These are phyloP conservation scores for Dipus sagitta DNA, from an alignment of 2,797 vertebrate genomes.

Conservation along the genomic window DNA sequence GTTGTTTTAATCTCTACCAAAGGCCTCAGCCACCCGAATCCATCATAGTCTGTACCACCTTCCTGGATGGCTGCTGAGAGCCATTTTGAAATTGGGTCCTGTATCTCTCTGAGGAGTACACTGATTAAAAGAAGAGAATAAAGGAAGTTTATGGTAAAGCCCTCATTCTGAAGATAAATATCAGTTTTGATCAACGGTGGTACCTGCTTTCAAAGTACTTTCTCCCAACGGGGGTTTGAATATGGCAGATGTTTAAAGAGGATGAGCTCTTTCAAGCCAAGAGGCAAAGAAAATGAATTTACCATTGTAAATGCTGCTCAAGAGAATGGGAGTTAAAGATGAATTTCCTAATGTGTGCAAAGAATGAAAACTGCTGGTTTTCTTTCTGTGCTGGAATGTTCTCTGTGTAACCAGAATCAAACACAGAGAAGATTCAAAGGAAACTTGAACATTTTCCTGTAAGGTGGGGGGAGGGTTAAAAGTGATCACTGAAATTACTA, in stretches of 20 bases:
- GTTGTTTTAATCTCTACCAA: not conserved
- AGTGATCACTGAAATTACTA: slow-evolving; percentile 26
- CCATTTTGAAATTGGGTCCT: not conserved
- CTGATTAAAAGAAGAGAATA: not conserved
- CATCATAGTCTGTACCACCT: not conserved
- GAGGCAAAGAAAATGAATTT: slow-evolving; percentile 57
- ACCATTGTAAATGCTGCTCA: slow-evolving; percentile 50
- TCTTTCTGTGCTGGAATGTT: slow-evolving; percentile 47
- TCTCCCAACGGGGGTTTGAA: slow-evolving; percentile 43
- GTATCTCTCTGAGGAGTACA: not conserved
- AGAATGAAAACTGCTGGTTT: slow-evolving; percentile 71
- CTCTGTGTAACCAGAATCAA: slow-evolving; percentile 44
- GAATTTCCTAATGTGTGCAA: slow-evolving; percentile 58
- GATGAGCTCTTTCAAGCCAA: slow-evolving; percentile 56
- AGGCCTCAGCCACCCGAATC: not conserved
- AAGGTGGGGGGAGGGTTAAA: not conserved
- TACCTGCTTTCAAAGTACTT: slow-evolving; percentile 57
- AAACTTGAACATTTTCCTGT: slow-evolving; percentile 55
- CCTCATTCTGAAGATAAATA: slow-evolving; percentile 12
- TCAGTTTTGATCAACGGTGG: not conserved
- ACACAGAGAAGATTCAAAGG: slow-evolving; percentile 36
- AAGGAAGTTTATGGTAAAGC: not conserved
- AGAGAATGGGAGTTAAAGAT: slow-evolving; percentile 42
- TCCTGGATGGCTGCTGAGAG: not conserved
- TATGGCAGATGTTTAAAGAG: slow-evolving; percentile 60